phyloP scores from a whole-genome alignment of 2,797 vertebrate genomes.

The Lagorchestes hirsutus region DNA sequence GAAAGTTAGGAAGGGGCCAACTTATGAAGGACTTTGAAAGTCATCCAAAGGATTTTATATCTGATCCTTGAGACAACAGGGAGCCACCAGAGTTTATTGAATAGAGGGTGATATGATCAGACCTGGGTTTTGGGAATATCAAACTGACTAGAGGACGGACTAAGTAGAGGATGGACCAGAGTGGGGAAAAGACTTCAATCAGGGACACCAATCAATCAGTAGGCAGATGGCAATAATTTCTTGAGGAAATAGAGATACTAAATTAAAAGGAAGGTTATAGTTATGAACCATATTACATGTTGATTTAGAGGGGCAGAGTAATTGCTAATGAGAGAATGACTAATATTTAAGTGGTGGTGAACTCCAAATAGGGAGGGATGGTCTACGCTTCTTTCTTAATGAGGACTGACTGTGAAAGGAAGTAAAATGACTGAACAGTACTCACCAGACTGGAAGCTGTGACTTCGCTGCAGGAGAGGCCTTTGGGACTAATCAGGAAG shows the following conservation, averaged over 20 bases:
- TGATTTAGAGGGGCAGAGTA: background rate
- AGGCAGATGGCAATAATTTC: background rate
- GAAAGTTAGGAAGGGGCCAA: background rate
- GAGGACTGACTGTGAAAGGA: background rate
- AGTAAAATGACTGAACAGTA: background rate
- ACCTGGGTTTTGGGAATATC: background rate
- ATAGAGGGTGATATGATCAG: background rate
- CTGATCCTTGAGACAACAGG: background rate
- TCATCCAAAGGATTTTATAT: background rate
- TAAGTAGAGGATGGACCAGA: background rate
- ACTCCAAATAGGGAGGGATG: background rate
- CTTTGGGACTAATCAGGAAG: constrained; percentile 94
- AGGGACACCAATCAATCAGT: background rate
- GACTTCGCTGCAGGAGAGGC: constrained; percentile 93
- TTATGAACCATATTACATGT: background rate
- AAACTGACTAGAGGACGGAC: background rate
- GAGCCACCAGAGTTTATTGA: background rate
- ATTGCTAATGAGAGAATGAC: background rate
- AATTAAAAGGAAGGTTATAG: background rate
- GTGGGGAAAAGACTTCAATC: background rate
- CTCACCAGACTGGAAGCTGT: constrained; percentile 95
- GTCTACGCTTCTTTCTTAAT: background rate
- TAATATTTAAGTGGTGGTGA: background rate
- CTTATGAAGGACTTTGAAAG: background rate
- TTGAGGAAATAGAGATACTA: background rate